These are phyloP conservation scores for Caerostris darwini DNA, from an alignment of 1,140 invertebrate species.

Conservation along the genomic window DNA sequence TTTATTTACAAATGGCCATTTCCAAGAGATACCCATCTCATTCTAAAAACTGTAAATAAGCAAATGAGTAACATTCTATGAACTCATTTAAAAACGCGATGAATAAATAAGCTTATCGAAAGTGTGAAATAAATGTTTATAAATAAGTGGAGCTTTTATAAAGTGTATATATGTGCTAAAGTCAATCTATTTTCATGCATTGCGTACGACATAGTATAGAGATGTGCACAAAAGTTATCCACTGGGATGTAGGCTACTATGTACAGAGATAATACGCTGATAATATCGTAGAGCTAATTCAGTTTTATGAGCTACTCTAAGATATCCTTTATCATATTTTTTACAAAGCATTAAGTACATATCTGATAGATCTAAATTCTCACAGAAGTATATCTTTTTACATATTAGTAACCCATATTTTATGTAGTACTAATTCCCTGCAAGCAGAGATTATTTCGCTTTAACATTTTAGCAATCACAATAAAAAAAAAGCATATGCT, in stretches of 20 bases:
- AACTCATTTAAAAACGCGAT: not conserved
- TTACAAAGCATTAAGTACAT: not conserved
- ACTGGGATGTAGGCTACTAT: not conserved
- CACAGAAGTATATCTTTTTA: not conserved
- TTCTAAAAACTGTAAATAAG: conserved; percentile 3
- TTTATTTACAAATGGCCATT: conserved; percentile 73
- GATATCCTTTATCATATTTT: too few relatives aligned
- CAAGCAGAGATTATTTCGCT: too few relatives aligned
- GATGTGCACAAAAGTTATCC: conserved; percentile 55
- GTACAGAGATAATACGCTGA: not conserved
- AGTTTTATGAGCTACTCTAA: too few relatives aligned
- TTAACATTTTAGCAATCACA: too few relatives aligned
- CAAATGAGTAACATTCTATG: not conserved
- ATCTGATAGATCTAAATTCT: not conserved
- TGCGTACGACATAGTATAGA: conserved; percentile 29
- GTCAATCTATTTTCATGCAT: conserved; percentile 13
- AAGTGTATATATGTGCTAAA: conserved; percentile 8
- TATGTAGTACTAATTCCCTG: too few relatives aligned
- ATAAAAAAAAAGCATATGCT: too few relatives aligned
- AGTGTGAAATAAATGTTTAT: not conserved
- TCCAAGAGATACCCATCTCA: conserved; percentile 48
- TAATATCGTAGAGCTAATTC: too few relatives aligned
- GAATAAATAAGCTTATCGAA: not conserved
- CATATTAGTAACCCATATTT: too few relatives aligned
- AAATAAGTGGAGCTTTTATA: not conserved